phyloP scores from a whole-genome alignment of 2,113 vertebrate species.

The Dunckerocampus dactyliophorus region DNA sequence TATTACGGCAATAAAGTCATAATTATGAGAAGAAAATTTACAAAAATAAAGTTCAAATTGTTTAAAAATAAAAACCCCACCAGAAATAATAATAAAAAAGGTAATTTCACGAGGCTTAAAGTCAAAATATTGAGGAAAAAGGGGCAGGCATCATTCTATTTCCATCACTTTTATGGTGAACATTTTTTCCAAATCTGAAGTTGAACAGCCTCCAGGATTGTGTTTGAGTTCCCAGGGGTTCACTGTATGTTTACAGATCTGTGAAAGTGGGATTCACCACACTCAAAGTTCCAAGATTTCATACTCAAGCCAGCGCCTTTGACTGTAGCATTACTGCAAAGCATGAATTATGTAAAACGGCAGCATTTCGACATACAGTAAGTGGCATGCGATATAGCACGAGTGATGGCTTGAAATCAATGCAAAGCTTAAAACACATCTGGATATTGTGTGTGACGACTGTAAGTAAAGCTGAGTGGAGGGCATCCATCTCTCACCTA shows the following conservation, averaged over 20 bases:
- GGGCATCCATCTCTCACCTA: conserved; percentile 6
- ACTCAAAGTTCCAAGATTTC: neutral
- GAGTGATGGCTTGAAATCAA: conserved; percentile 13
- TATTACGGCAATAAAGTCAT: no score
- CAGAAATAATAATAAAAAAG: no score
- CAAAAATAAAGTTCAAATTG: no score
- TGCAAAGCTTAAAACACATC: conserved; percentile 7
- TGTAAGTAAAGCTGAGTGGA: conserved; percentile 8
- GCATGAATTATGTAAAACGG: conserved; percentile 24
- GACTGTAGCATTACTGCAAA: conserved; percentile 11
- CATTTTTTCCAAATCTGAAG: no score
- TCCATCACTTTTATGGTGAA: no score
- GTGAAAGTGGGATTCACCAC: conserved; percentile 8
- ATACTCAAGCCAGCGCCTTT: neutral
- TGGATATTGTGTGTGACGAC: neutral
- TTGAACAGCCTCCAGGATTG: no score
- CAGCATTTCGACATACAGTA: conserved; percentile 3
- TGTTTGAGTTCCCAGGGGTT: no score
- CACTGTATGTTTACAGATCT: neutral
- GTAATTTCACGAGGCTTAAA: no score
- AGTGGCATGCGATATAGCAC: neutral
- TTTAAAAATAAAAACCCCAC: no score
- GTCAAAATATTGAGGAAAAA: no score
- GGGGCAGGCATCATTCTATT: no score
- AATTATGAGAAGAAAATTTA: no score